Base-by-base conservation (phyloP, 2,797 vertebrate species). In the Pachyuromys duprasi region DNA sequence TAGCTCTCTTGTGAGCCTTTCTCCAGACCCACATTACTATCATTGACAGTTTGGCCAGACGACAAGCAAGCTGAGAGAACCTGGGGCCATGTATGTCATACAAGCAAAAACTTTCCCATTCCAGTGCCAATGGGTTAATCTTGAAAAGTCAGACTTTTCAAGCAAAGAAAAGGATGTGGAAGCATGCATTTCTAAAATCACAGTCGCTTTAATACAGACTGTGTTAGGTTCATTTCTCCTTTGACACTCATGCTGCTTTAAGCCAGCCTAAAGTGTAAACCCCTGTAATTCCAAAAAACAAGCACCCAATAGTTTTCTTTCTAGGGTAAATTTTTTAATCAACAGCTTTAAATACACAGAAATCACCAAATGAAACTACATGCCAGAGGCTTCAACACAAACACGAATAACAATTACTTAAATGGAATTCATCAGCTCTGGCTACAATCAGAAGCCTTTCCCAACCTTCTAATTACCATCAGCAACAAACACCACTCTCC, bases 391-490 rank as follows among this genome's bases (percentile, higher is more conserved):
- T 94, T 80, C 94, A 79, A 90, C 62, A 81, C 26, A 93, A 91
- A 86, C 4, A 2, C 42, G 82, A 93, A 89, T 94, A 92, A 95
- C 63, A 96, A 94, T 84, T 57, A 90, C 36, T 76, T 86, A 76
- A 89, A 86, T 22, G 74, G 65, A 93, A 96, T 88, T 90, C 84
- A 93, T 92, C 88, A 83, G 24, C 28, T 83, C 31, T 91, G 39
- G 69, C 60, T 95, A 91, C 5, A 93, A 97, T 96, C 93, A 96
- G 60, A 86, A 55, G 9, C 62, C 60, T 87, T 91, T 75, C n/a
- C 69, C 88, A 94, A 80, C n/a, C 80, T 97, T 93, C 91, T 88
- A 95, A 60, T 96, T 92, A 95, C 95, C 87, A 94, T 96, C 91
- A 90, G 36, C 83, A 36, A 31, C 49, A 80, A 72, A 76, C 49